Conservation (phyloP, 2,797 vertebrate genomes). For the Erethizon dorsatum region DNA sequence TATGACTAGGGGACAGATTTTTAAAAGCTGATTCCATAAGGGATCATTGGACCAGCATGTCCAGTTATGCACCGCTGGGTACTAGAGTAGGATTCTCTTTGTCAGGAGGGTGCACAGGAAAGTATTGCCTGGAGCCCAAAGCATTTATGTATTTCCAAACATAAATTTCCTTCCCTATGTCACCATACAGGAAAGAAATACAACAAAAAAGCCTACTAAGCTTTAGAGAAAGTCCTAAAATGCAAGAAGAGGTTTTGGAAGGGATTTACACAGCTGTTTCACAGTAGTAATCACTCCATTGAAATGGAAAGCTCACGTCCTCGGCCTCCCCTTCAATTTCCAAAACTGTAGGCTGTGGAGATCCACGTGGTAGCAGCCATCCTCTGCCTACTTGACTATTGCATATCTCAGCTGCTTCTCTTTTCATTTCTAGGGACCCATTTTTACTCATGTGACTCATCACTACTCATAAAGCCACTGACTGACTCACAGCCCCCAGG, state of each 20-base stretch:
- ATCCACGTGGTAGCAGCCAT: background rate
- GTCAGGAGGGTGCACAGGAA: background rate
- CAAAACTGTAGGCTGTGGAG: background rate
- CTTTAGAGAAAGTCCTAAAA: conserved; percentile 64
- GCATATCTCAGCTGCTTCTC: background rate
- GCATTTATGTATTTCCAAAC: background rate
- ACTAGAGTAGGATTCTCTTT: background rate
- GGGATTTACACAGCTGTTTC: background rate
- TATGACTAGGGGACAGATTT: conserved; percentile 48
- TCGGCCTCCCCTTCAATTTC: background rate
- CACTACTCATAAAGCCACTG: background rate
- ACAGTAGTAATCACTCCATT: background rate
- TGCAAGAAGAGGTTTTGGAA: background rate
- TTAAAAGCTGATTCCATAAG: conserved; percentile 61
- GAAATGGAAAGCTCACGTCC: background rate
- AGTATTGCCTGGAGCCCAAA: background rate
- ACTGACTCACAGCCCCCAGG: background rate
- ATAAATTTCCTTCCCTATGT: conserved; percentile 33
- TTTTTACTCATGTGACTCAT: background rate
- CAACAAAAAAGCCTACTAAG: background rate
- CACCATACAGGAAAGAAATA: background rate
- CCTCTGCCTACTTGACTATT: background rate
- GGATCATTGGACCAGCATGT: conserved; percentile 35
- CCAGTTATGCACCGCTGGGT: background rate
- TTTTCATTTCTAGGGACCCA: conserved; percentile 6